Evolutionary conservation across 2,797 vertebrate species (phyloP).

Genomic region (Parauchenoglanis ngamensis): DNA sequence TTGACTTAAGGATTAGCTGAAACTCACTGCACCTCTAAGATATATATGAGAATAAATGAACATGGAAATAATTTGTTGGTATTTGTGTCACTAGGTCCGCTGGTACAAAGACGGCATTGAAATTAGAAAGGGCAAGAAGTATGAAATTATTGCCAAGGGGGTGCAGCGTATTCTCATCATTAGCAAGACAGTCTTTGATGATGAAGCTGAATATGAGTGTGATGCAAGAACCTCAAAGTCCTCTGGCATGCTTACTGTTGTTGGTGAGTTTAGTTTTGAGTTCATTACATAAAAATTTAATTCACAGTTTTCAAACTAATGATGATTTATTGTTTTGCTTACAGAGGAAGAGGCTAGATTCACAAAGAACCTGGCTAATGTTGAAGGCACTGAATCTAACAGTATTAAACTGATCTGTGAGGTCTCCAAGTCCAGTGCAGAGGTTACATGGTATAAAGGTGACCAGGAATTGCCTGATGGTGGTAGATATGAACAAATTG

Average conservation of each 20-base stretch:
- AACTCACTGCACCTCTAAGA: slow-evolving; percentile 21
- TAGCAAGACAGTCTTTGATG: slow-evolving; percentile 88
- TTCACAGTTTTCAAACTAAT: not conserved
- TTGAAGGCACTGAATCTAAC: slow-evolving; percentile 91
- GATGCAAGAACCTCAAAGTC: slow-evolving; percentile 89
- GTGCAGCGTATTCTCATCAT: slow-evolving; percentile 86
- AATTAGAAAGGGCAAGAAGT: slow-evolving; percentile 96
- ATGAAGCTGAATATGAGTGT: slow-evolving; percentile 97
- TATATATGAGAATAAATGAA: not conserved
- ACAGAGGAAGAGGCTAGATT: slow-evolving; percentile 94
- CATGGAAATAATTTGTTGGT: not conserved
- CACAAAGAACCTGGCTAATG: slow-evolving; percentile 91
- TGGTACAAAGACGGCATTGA: slow-evolving; percentile 96
- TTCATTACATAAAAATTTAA: not conserved
- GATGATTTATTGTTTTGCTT: slow-evolving; percentile 40
- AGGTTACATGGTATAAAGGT: slow-evolving; percentile 89
- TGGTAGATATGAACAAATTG: slow-evolving; percentile 88
- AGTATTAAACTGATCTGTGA: slow-evolving; percentile 93
- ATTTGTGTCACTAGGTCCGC: slow-evolving; percentile 75
- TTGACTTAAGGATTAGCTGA: not conserved
- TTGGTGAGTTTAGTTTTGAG: slow-evolving; percentile 76
- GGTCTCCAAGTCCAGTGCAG: slow-evolving; percentile 88
- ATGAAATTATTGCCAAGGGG: slow-evolving; percentile 90
- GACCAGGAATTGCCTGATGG: slow-evolving; percentile 90
- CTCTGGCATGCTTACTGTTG: slow-evolving; percentile 90